These are phyloP conservation scores for Acrossocheilus fasciatus DNA, from an alignment of 2,797 vertebrate species.

Conservation along the genomic window DNA sequence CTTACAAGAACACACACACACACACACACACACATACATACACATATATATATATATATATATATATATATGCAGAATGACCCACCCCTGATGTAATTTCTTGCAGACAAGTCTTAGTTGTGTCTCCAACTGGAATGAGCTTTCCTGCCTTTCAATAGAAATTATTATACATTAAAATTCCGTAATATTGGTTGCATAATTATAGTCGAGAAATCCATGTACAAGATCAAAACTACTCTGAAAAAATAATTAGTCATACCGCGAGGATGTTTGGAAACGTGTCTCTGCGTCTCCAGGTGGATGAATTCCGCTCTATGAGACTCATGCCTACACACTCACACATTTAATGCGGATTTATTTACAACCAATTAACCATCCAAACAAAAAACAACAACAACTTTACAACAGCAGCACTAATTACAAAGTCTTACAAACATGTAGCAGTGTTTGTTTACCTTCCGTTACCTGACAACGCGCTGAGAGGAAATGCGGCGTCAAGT, in stretches of 20 bases:
- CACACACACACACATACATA: too few relatives aligned
- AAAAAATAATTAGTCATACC: conserved; percentile 57
- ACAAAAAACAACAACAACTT: too few relatives aligned
- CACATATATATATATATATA: too few relatives aligned
- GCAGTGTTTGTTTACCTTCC: conserved; percentile 52
- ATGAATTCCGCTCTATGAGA: conserved; percentile 32
- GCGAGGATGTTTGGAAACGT: conserved; percentile 40
- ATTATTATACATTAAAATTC: neutral
- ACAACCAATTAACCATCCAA: neutral
- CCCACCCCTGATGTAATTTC: conserved; percentile 80
- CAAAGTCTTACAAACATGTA: neutral
- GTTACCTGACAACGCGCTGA: conserved; percentile 49
- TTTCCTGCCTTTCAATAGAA: conserved; percentile 80
- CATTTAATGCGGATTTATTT: neutral
- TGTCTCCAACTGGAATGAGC: conserved; percentile 68
- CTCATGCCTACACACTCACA: conserved; percentile 42
- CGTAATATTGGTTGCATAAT: neutral
- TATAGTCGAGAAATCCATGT: too few relatives aligned
- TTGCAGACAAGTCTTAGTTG: conserved; percentile 73
- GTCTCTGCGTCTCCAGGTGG: conserved; percentile 44
- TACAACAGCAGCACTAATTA: neutral
- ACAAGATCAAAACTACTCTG: neutral
- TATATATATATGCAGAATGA: neutral
- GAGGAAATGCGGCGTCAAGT: neutral
- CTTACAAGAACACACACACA: too few relatives aligned